These are phyloP conservation scores for Drosophila neocordata DNA, from an alignment of 1,140 invertebrate genomes.

Conservation along the genomic window DNA sequence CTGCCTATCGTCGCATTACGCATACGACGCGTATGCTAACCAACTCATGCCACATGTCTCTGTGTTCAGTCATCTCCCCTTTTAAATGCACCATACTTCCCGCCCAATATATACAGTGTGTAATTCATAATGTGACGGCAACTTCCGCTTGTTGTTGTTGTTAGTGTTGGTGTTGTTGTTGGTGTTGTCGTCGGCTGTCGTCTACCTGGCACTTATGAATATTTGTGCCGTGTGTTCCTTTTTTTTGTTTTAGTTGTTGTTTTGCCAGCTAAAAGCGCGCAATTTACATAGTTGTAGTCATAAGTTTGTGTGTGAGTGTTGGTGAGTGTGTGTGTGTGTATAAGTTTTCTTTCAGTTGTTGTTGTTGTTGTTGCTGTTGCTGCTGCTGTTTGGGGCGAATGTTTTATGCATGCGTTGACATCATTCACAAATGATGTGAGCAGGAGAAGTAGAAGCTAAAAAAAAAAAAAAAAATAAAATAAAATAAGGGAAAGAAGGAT, in stretches of 20 bases:
- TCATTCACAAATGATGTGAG: conserved; percentile 76
- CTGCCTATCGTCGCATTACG: conserved; percentile 72
- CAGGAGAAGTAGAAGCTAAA: conserved; percentile 12
- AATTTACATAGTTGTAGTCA: conserved; percentile 76
- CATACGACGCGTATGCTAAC: conserved; percentile 51
- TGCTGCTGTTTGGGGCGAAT: conserved; percentile 34
- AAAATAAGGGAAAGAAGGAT: background rate
- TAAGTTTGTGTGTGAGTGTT: conserved; percentile 54
- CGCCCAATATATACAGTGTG: conserved; percentile 38
- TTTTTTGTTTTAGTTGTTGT: conserved; percentile 35
- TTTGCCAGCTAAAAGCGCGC: conserved; percentile 65
- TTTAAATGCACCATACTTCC: too few species aligned
- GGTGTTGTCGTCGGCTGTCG: background rate
- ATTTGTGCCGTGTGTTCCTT: conserved; percentile 43
- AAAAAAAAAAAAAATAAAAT: background rate
- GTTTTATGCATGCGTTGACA: conserved; percentile 79
- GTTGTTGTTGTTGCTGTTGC: background rate
- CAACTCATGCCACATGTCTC: background rate
- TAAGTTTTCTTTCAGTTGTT: conserved; percentile 50
- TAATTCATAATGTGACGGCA: conserved; percentile 76
- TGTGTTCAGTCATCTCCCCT: background rate
- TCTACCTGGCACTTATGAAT: conserved; percentile 74
- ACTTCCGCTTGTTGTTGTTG: conserved; percentile 53
- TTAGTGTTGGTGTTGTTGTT: background rate
- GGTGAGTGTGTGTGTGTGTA: conserved; percentile 2